A percentile compares a stretch with the other conserved stretches of the same genome.
phyloP scores from a whole-genome alignment of 64 coral and sea anemone species.

The Montipora sp. region DNA sequence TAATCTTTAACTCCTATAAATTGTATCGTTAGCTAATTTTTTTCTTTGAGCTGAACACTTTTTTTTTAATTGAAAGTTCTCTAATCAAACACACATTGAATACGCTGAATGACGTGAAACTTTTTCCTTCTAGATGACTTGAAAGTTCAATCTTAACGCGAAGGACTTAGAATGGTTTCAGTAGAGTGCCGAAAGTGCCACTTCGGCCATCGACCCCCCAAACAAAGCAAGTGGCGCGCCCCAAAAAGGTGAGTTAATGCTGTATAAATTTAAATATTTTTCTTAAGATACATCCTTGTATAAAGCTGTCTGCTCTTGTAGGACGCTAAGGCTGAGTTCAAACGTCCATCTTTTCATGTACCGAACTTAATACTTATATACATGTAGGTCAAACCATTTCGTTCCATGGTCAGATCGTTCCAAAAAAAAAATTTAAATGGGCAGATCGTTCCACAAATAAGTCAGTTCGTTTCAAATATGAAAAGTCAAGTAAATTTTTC shows the following conservation, averaged over 20 bases:
- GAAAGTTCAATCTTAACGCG: neutral
- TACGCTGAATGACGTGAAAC: neutral
- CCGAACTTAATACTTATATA: too few species aligned
- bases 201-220: too few species aligned
- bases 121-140: neutral
- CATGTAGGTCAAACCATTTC: too few species aligned
- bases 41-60: too few species aligned
- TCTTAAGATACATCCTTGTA: neutral
- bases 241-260: neutral
- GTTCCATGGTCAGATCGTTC: too few species aligned
- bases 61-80: neutral
- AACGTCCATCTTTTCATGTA: too few species aligned
- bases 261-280: neutral
- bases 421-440: too few species aligned
- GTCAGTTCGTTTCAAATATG: too few species aligned
- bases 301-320: neutral
- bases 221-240: neutral
- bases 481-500: too few species aligned
- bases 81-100: neutral
- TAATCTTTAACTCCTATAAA: too few species aligned
- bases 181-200: neutral
- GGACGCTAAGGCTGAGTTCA: neutral
- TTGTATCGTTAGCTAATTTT: too few species aligned
- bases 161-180: neutral
- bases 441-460: too few species aligned